Conservation (phyloP, 2,888 invertebrate genomes). For the Dilophus febrilis region DNA sequence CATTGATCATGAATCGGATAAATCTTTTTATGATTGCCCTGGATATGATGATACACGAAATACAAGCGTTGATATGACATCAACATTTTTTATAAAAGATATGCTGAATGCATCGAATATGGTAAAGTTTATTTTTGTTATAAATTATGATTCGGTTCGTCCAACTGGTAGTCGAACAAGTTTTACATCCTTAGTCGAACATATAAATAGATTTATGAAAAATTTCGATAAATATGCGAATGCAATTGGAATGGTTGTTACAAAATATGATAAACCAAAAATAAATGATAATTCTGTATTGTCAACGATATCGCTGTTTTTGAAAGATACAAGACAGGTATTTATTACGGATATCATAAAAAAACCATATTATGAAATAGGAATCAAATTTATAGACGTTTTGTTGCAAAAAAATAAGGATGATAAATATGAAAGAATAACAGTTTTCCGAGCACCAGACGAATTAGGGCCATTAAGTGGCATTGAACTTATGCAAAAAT, state of each 20-base stretch:
- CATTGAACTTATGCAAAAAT: neutral
- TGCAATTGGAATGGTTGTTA: slow-evolving; percentile 7
- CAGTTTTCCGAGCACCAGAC: slow-evolving; percentile 6
- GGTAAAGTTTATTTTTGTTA: slow-evolving; percentile 16
- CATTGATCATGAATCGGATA: too few relatives aligned
- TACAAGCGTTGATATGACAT: slow-evolving; percentile 15
- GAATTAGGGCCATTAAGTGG: neutral
- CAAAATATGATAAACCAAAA: slow-evolving; percentile 2
- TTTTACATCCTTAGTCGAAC: neutral
- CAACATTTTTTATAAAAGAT: slow-evolving; percentile 18
- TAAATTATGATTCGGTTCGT: slow-evolving; percentile 13
- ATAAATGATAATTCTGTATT: neutral
- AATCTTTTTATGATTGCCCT: slow-evolving; percentile 7
- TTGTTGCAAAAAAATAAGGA: neutral
- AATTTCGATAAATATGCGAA: slow-evolving; percentile 3
- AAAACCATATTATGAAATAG: slow-evolving; percentile 3
- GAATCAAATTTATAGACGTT: neutral
- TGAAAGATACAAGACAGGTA: neutral
- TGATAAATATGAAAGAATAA: slow-evolving; percentile 1
- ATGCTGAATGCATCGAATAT: slow-evolving; percentile 12
- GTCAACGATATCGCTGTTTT: too few relatives aligned
- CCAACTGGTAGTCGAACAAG: neutral
- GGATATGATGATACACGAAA: slow-evolving; percentile 11
- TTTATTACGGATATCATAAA: neutral
- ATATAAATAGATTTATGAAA: slow-evolving; percentile 4